Evolutionary conservation across 2,888 invertebrate genomes (phyloP), one percentile per base, ranked within the genome.

Genomic region (Sinelater perroti): DNA sequence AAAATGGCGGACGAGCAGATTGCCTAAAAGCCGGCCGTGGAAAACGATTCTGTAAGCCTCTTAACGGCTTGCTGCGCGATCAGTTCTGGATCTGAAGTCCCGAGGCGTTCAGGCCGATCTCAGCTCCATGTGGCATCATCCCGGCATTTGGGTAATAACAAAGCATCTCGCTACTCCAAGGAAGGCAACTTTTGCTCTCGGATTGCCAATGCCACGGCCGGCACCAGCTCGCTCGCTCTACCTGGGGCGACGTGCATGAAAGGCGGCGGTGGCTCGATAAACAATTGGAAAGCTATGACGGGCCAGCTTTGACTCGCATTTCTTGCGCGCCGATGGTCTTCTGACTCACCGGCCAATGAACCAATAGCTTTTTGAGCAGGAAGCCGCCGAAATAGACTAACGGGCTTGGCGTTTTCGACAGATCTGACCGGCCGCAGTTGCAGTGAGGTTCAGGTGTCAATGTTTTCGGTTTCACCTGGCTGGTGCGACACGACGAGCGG

Each of bases 281-380:
- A 36, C 18, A 10, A 14, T 18, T 11, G 36, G n/a, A 36, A 36
- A 10, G 36, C n/a, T 36, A 36, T 6, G 18, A 36, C 36, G 36
- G 18, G 36, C 10, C 17, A 36, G 24, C 21, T 21, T 18, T 18
- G 36, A 36, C n/a, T 6, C 3, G 24, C n/a, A 8, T 40, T 40
- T 40, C 24, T 40, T 24, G 14, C 24, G 24, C 11, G 26, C 40
- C 30, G 18, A 50, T 38, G 26, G 16, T 3, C n/a, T 11, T 44
- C 52, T 44, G 52, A 31, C 26, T 50, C 50, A 50, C 16, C 21
- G 52, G 52, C 42, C 52, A 52, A 40, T 44, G 52, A 52, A 52
- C 52, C 35, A 52, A 44, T 31, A 20, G 44, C 33, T 44, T 52
- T 52, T 42, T 42, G 50, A 50, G 40, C 50, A 40, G 50, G 50